phyloP scores from a whole-genome alignment of 2,113 vertebrate genomes.

The Amazona vittata region DNA sequence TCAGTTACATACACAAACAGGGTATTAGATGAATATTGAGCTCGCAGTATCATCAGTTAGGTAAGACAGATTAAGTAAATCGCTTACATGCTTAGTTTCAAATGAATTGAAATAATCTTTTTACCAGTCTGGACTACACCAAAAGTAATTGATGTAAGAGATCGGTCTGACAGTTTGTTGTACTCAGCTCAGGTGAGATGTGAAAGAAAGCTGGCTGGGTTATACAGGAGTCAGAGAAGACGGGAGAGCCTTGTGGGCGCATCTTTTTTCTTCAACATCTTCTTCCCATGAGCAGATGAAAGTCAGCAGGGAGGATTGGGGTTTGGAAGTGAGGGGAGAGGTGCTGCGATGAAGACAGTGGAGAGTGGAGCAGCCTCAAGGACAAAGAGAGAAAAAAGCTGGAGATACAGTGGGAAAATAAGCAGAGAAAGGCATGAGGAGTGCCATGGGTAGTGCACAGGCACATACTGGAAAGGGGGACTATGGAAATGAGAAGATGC shows the following conservation, averaged over 20 bases:
- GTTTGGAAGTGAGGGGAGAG: neutral
- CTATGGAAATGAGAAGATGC: neutral
- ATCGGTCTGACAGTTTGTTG: neutral
- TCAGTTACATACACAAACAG: neutral
- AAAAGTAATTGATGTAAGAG: neutral
- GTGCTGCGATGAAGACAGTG: neutral
- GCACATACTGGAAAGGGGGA: neutral
- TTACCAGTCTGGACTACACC: neutral
- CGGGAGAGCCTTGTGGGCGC: neutral
- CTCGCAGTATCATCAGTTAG: no score
- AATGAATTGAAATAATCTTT: rapidly evolving
- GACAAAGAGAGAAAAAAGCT: neutral
- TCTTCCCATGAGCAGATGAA: rapidly evolving
- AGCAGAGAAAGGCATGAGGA: rapidly evolving
- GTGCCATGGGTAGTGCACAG: neutral
- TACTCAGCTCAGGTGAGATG: neutral
- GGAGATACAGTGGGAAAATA: neutral
- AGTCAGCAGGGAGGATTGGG: neutral
- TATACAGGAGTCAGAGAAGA: neutral
- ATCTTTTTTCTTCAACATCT: neutral
- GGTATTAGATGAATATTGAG: neutral
- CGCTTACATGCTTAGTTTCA: neutral
- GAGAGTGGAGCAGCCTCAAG: rapidly evolving
- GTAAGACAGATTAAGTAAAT: neutral
- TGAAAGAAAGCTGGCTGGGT: neutral